Base-by-base conservation (phyloP, 2,113 vertebrate genomes). In the Seriola aureovittata region DNA sequence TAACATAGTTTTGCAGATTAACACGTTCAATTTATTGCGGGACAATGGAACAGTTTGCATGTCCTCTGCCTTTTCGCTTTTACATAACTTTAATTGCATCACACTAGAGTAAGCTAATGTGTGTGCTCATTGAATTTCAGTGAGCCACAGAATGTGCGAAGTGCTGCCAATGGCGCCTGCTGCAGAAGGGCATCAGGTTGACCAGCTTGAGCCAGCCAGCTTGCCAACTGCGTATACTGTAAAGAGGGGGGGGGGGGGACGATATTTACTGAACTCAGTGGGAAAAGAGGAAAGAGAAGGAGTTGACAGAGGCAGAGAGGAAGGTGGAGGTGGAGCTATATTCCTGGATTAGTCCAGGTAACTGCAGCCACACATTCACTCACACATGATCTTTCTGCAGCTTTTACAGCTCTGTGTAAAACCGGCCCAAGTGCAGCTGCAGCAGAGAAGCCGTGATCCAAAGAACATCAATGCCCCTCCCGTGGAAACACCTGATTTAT, bases 161-260 rank as follows among this genome's bases (percentile, higher is more conserved):
- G 71, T 58, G 48, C 76, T 85, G 90, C 81, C 91, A 89, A 71
- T 32, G 46, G 21, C 36, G 38, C 36, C 59, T 50, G 82, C 85
- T 89, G 77, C 75, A 78, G 84, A 82, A 60, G 57, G 91, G 83
- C 89, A 76, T 86, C 69, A 50, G 90, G 81, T 83, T 65, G 78
- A 80, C 75, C 84, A 77, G 86, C 79, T 86, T 82, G 82, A 84
- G 77, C 71, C 68, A 54, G 58, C 17, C 69, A 57, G 60, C 63
- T 81, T 93, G 85, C 84, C 88, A 88, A 88, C 55, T 55, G 52
- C 50, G 42, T 16, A 29, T 29, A 10, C 17, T 66, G 6, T 52
- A 21, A 68, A 19, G 48, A 7, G 69, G 38, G 46, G 17, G 29
- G 29, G 10, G 29, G 29, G 1, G 44, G 60, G 71, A 57, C 66